These are phyloP conservation scores for Poeciliopsis occidentalis DNA, from an alignment of 2,113 vertebrate species.

Conservation along the genomic window DNA sequence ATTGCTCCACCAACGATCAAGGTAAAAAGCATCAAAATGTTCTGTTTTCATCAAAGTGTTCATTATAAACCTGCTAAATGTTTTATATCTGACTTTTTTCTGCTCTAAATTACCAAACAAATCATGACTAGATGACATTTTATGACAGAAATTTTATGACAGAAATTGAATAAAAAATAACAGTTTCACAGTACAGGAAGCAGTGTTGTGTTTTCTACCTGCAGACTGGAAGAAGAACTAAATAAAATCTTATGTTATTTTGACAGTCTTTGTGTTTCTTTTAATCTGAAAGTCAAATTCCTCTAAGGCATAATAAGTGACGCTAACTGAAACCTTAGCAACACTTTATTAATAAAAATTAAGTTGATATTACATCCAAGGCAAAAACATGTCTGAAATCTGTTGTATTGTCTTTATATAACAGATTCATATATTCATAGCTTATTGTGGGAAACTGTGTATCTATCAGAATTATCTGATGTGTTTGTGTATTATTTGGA, in stretches of 20 bases:
- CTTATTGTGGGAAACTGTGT: not conserved
- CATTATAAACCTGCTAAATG: not conserved
- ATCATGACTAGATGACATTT: not conserved
- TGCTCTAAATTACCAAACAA: not conserved
- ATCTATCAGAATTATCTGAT: conserved; percentile 1
- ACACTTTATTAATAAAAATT: not conserved
- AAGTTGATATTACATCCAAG: not conserved
- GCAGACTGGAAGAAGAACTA: not conserved
- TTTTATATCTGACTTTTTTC: not conserved
- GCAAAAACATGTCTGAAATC: not conserved
- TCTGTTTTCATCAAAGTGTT: not conserved
- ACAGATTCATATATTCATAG: not conserved
- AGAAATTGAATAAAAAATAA: not conserved
- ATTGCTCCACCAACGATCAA: conserved; percentile 98
- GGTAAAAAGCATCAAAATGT: conserved; percentile 73
- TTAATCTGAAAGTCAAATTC: too few relatives aligned
- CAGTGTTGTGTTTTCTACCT: not conserved
- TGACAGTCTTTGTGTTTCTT: too few relatives aligned
- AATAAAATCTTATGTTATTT: not conserved
- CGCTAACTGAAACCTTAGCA: not conserved
- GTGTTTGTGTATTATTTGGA: not conserved
- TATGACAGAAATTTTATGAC: not conserved
- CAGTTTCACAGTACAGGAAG: not conserved
- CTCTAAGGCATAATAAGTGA: too few relatives aligned
- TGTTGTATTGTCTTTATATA: not conserved